Conservation (phyloP, 2,888 invertebrate species). For the Thera britannica region DNA sequence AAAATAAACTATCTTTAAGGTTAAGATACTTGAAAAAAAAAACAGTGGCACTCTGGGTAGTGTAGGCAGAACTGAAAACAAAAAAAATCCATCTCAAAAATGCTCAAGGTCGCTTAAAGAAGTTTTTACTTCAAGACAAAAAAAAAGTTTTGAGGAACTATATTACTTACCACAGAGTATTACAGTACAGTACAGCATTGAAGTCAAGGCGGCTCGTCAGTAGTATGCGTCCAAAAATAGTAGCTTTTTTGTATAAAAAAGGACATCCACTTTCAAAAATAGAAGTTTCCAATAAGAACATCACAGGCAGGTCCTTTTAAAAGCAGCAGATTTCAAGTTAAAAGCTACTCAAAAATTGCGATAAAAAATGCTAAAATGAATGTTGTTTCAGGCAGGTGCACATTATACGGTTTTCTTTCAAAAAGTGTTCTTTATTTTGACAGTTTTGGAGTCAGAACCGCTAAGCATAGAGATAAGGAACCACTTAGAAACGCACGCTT, state of each 20-base stretch:
- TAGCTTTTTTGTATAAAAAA: not conserved
- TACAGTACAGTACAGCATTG: too few relatives aligned
- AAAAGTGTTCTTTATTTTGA: slow-evolving; percentile 35
- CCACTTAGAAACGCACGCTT: slow-evolving; percentile 35
- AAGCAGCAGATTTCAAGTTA: not conserved
- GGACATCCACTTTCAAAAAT: not conserved
- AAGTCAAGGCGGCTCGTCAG: too few relatives aligned
- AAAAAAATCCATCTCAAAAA: too few relatives aligned
- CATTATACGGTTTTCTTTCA: slow-evolving; percentile 18
- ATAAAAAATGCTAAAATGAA: slow-evolving; percentile 35
- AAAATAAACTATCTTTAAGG: too few relatives aligned
- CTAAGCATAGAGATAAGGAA: slow-evolving; percentile 37
- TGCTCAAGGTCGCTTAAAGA: too few relatives aligned
- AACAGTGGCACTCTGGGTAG: too few relatives aligned
- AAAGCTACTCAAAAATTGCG: slow-evolving; percentile 17
- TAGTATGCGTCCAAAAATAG: too few relatives aligned
- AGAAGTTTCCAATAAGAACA: not conserved
- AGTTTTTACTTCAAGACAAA: too few relatives aligned
- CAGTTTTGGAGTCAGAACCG: slow-evolving; percentile 26
- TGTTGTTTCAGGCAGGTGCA: slow-evolving; percentile 25
- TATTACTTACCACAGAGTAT: too few relatives aligned
- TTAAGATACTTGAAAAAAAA: too few relatives aligned
- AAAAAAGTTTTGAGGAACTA: too few relatives aligned
- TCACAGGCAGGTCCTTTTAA: not conserved
- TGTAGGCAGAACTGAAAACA: too few relatives aligned